Evolutionary conservation across 1,140 invertebrate genomes (phyloP), one percentile per base, ranked within the genome.

Genomic region (Neodiprion pinetum): DNA sequence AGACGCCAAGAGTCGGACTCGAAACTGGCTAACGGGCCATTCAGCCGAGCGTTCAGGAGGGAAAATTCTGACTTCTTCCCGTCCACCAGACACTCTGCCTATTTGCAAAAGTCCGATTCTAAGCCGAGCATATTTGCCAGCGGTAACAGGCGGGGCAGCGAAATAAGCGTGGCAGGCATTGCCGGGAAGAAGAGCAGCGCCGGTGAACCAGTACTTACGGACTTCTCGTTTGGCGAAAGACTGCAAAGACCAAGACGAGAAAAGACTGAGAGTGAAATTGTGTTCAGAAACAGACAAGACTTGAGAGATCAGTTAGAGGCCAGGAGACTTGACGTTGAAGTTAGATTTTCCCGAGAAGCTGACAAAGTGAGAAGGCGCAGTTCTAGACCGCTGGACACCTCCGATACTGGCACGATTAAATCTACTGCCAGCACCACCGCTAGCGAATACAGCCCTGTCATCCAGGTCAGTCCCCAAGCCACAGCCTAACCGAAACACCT

Each of bases 261-360:
- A 90, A 95, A 95, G 88, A 96, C 95, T 80, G 95, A 96, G 87
- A 95, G 94, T 73, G 94, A 96, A 84, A 95, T 96, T 82, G 91
- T 95, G 53, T 91, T 93, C 81, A 90, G 92, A 77, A 93, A 91
- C 90, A 87, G 80, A 80, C 83, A 77, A 75, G 87, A 86, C 80
- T 83, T 84, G 81, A 87, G 77, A 80, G 87, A 80, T 82, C 88
- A 81, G 81, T 75, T 53, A 77, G 90, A 73, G 87, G 90, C 74
- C 84, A 87, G 70, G 89, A 88, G 71, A 80, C 79, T 70, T 82
- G 83, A 75, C 87, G 82, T 76, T 81, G 80, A 78, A 85, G 84
- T 77, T 85, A 81, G 75, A 82, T 80, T 79, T 79, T 84, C n/a
- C 82, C 82, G 75, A 80, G 83, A 83, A 74, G 80, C 87, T 79